Evolutionary conservation across 1,140 invertebrate species (phyloP).

Genomic region (Aphaenogaster floridana): DNA sequence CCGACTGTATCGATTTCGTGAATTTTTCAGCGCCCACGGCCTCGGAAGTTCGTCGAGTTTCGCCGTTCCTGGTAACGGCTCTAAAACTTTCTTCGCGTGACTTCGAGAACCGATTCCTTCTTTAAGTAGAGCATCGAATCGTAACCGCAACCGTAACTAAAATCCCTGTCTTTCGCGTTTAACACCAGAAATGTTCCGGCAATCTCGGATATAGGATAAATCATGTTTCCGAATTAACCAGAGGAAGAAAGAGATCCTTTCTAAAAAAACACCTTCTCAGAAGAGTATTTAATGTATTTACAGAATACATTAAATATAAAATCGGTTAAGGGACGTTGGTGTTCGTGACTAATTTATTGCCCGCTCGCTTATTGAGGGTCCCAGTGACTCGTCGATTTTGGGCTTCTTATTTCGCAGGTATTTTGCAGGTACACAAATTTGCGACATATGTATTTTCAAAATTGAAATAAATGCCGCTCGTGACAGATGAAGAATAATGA

Average conservation of each 20-base stretch:
- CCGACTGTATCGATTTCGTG: constrained; percentile 19
- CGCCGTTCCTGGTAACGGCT: constrained; percentile 46
- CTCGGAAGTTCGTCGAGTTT: constrained; percentile 19
- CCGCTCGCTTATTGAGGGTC: not conserved
- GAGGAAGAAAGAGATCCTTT: not conserved
- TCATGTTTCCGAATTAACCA: not conserved
- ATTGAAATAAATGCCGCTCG: not conserved
- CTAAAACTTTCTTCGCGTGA: constrained; percentile 68
- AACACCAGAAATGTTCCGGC: constrained; percentile 18
- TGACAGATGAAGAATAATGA: not conserved
- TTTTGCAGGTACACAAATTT: not conserved
- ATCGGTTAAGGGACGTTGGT: not conserved
- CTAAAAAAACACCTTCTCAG: not conserved
- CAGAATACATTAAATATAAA: not conserved
- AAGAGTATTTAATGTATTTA: not conserved
- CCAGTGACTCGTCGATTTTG: not conserved
- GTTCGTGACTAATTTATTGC: not conserved
- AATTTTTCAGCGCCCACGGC: constrained; percentile 17
- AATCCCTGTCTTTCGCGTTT: not conserved
- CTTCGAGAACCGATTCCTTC: constrained; percentile 47
- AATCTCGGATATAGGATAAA: not conserved
- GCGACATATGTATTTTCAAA: not conserved
- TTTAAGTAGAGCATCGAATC: constrained; percentile 60
- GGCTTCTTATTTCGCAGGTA: not conserved
- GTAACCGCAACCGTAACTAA: constrained; percentile 62